Evolutionary conservation across 2,113 vertebrate genomes (phyloP).

Genomic region (Siphamia tubifer): DNA sequence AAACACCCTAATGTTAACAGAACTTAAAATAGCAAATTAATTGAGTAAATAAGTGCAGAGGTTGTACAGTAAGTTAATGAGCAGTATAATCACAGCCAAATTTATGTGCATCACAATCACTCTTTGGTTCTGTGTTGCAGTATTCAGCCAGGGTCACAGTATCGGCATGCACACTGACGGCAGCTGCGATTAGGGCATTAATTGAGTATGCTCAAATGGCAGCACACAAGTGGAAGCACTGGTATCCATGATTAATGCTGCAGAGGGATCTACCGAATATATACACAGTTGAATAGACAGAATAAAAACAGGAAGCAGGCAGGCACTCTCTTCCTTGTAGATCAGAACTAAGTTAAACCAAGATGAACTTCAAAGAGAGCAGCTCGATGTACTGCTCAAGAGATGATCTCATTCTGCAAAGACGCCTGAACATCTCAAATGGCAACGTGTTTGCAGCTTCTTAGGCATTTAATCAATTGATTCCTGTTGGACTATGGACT

Average conservation of each 20-base stretch:
- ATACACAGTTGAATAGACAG: not conserved
- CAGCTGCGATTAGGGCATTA: conserved; percentile 47
- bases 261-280: not conserved
- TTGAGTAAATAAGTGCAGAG: conserved; percentile 69
- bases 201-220: conserved; percentile 47
- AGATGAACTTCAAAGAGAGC: not conserved
- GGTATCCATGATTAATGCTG: conserved; percentile 31
- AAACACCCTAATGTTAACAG: conserved; percentile 51
- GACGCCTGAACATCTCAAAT: conserved; percentile 34
- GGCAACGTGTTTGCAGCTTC: conserved; percentile 51
- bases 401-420: conserved; percentile 35
- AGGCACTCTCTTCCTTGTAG: not conserved
- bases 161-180: conserved; percentile 20
- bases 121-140: conserved; percentile 6
- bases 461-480: conserved; percentile 57
- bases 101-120: conserved; percentile 46
- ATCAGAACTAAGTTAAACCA: conserved; percentile 1
- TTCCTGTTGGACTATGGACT: conserved; percentile 30
- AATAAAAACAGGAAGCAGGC: not conserved
- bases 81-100: conserved; percentile 54
- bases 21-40: conserved; percentile 66
- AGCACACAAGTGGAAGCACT: not conserved
- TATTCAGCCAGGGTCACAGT: conserved; percentile 25
- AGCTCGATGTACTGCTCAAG: conserved; percentile 31
- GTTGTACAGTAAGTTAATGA: conserved; percentile 67